Conservation (phyloP, 2,113 vertebrate genomes). For the Macaca mulatta region DNA sequence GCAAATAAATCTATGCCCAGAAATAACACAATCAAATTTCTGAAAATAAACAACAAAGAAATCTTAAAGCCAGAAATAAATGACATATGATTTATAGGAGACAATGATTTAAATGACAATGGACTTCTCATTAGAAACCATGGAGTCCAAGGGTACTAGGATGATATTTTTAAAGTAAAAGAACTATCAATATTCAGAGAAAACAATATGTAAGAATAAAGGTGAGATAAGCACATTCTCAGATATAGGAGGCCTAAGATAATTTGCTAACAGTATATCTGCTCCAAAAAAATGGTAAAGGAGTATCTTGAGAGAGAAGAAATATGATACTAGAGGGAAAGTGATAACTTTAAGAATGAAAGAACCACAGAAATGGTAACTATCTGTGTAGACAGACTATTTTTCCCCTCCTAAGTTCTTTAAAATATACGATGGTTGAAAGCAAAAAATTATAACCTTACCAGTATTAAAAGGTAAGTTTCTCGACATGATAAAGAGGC, state of each 20-base stretch:
- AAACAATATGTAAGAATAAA: background rate
- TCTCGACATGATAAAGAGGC: background rate
- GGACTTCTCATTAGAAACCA: background rate
- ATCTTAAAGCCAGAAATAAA: background rate
- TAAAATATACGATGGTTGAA: background rate
- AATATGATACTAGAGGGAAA: background rate
- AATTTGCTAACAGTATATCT: background rate
- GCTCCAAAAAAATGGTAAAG: background rate
- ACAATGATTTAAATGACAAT: background rate
- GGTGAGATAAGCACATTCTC: background rate
- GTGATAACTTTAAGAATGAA: background rate
- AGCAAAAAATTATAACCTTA: background rate
- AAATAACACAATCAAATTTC: background rate
- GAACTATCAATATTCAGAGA: background rate
- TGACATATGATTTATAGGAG: background rate
- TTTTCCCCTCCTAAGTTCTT: background rate
- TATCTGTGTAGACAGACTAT: background rate
- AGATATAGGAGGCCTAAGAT: background rate
- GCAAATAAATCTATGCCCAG: background rate
- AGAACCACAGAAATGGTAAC: background rate
- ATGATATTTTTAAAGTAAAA: background rate
- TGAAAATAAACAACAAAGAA: background rate
- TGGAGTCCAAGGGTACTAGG: background rate
- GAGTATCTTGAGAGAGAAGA: background rate
- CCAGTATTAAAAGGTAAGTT: background rate